Evolutionary conservation across 2,888 invertebrate species (phyloP).

Genomic region (Tipula unca): DNA sequence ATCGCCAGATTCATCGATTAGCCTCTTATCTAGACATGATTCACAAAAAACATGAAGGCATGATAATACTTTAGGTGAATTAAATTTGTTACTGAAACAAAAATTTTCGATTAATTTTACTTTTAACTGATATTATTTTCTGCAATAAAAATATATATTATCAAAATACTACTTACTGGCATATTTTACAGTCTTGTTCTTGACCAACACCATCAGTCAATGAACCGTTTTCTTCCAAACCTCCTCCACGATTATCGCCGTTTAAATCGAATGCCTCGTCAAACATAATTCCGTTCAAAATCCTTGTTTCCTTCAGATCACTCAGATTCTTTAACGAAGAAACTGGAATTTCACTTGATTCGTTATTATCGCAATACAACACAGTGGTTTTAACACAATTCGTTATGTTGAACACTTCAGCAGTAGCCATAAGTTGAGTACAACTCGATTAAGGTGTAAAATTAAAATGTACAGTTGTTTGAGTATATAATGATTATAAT

Average conservation of each 20-base stretch:
- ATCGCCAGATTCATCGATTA: slow-evolving; percentile 63
- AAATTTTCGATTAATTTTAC: neutral
- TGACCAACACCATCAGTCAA: slow-evolving; percentile 36
- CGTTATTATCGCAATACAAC: slow-evolving; percentile 23
- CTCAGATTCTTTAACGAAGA: slow-evolving; percentile 23
- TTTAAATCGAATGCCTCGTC: slow-evolving; percentile 34
- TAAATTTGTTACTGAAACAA: slow-evolving; percentile 58
- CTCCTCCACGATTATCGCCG: slow-evolving; percentile 29
- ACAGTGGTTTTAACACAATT: neutral
- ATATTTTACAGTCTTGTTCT: slow-evolving; percentile 56
- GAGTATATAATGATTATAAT: slow-evolving; percentile 16
- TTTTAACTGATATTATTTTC: neutral
- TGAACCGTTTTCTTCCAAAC: slow-evolving; percentile 39
- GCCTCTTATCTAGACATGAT: slow-evolving; percentile 74
- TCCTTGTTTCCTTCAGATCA: slow-evolving; percentile 23
- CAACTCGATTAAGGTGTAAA: neutral
- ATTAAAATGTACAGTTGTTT: neutral
- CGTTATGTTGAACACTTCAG: slow-evolving; percentile 28
- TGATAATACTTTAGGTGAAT: slow-evolving; percentile 77
- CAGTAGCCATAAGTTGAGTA: slow-evolving; percentile 32
- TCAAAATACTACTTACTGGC: slow-evolving; percentile 47
- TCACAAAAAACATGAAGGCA: slow-evolving; percentile 96
- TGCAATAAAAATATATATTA: neutral
- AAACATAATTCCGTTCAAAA: slow-evolving; percentile 28
- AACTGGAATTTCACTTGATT: slow-evolving; percentile 22